Conservation (phyloP, 2,888 invertebrate species). For the Pristionchus fissidentatus region DNA sequence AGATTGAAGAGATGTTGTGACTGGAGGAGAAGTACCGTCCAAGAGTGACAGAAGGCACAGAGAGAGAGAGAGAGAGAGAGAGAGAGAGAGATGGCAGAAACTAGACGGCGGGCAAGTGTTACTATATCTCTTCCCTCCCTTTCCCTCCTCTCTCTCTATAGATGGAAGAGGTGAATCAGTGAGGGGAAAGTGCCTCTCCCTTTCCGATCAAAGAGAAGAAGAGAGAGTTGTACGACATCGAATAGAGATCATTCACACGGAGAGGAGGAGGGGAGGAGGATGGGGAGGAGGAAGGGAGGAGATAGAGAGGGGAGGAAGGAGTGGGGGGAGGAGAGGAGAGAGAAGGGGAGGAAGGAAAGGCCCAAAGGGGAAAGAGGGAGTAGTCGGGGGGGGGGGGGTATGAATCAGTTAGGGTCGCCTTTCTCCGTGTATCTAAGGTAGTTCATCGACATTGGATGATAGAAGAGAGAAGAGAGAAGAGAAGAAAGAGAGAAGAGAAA, state of each 20-base stretch:
- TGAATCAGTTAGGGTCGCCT: neutral
- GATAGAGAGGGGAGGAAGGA: neutral
- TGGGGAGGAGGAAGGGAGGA: neutral
- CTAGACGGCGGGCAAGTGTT: neutral
- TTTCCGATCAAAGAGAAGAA: slow-evolving; percentile 26
- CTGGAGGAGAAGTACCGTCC: too few relatives aligned
- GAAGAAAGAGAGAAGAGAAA: neutral
- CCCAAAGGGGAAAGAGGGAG: neutral
- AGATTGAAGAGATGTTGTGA: neutral
- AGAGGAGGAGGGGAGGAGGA: neutral
- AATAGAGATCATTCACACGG: neutral
- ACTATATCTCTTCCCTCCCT: neutral
- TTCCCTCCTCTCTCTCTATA: neutral
- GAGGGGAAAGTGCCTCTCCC: slow-evolving; percentile 22
- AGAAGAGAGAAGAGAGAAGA: neutral
- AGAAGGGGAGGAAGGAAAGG: neutral
- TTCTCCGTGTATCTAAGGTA: slow-evolving; percentile 16
- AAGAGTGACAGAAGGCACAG: slow-evolving; percentile 15
- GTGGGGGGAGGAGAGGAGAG: neutral
- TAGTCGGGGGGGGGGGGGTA: neutral
- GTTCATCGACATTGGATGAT: neutral
- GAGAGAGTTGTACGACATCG: neutral
- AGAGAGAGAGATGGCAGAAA: neutral
- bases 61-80: neutral
- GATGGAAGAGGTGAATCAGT: slow-evolving; percentile 20